A percentile compares a stretch with the other conserved stretches of the same genome.
These are phyloP conservation scores for Cynoglossus semilaevis DNA, from an alignment of 2,113 vertebrate genomes.

Conservation along the genomic window DNA sequence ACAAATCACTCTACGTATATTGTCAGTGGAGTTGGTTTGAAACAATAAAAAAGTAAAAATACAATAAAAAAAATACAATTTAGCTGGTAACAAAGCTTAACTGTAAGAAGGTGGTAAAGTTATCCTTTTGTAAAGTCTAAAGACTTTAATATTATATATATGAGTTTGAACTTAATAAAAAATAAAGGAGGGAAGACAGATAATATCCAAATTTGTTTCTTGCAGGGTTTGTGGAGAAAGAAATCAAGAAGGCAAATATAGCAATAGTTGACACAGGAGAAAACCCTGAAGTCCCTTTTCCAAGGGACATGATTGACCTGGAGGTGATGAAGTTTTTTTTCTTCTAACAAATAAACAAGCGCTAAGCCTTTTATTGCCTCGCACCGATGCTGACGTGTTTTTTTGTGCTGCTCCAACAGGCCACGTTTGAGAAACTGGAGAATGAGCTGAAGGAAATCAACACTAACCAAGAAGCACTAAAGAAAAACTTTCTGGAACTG, in stretches of 20 bases:
- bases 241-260: constrained; percentile 94
- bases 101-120: too few relatives aligned
- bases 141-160: too few relatives aligned
- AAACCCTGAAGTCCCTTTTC: constrained; percentile 96
- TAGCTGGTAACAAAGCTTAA: too few relatives aligned
- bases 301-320: constrained; percentile 97
- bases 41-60: too few relatives aligned
- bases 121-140: too few relatives aligned
- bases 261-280: constrained; percentile 92
- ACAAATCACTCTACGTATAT: too few relatives aligned
- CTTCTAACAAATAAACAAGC: background rate
- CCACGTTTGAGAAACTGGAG: constrained; percentile 98
- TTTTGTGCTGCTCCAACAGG: constrained; percentile 69
- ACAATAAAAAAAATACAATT: too few relatives aligned
- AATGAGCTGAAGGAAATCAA: constrained; percentile 98
- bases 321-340: constrained; percentile 79
- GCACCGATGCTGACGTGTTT: background rate
- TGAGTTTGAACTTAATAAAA: too few relatives aligned
- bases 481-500: constrained; percentile 96
- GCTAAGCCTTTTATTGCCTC: background rate
- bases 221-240: constrained; percentile 96
- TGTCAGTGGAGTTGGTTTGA: too few relatives aligned
- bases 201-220: too few relatives aligned
- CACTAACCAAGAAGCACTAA: constrained; percentile 97
- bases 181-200: too few relatives aligned